Evolutionary conservation across 1,140 invertebrate species (phyloP).

Genomic region (Calliopsis andreniformis): DNA sequence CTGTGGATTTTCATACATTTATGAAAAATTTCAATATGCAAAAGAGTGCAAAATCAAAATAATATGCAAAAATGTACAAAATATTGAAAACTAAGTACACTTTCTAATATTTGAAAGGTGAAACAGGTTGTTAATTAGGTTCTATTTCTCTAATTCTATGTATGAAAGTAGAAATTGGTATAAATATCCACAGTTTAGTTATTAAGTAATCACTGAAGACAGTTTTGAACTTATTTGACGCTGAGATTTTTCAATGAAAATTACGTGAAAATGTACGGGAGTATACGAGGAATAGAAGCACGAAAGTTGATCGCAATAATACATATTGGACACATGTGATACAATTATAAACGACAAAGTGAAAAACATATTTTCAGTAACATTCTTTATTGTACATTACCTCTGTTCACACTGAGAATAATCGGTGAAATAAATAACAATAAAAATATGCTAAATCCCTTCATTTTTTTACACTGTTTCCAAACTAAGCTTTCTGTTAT

Average conservation of each 20-base stretch:
- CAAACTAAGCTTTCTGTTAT: conserved; percentile 37
- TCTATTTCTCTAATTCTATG: too few relatives aligned
- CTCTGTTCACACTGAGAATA: conserved; percentile 82
- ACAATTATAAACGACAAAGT: background rate
- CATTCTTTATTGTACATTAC: conserved; percentile 73
- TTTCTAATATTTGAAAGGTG: too few relatives aligned
- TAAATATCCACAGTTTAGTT: too few relatives aligned
- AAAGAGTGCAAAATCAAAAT: too few relatives aligned
- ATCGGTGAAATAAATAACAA: conserved; percentile 83
- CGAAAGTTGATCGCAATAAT: background rate
- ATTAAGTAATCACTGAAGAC: conserved; percentile 9
- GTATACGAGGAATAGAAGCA: background rate
- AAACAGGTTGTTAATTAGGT: too few relatives aligned
- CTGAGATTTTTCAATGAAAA: background rate
- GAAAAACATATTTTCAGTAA: background rate
- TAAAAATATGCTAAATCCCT: conserved; percentile 82
- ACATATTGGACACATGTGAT: conserved; percentile 13
- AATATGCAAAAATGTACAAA: too few relatives aligned
- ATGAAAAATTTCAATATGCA: too few relatives aligned
- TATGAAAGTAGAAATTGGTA: too few relatives aligned
- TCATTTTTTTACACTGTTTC: conserved; percentile 78
- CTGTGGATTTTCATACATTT: too few relatives aligned
- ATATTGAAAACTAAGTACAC: too few relatives aligned
- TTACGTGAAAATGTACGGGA: background rate
- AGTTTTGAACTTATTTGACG: conserved; percentile 22